Percentiles rank a stretch among this genome's conserved stretches.
Evolutionary conservation across 1,140 invertebrate species (phyloP).

Genomic region (Pemphigus obesinymphae): DNA sequence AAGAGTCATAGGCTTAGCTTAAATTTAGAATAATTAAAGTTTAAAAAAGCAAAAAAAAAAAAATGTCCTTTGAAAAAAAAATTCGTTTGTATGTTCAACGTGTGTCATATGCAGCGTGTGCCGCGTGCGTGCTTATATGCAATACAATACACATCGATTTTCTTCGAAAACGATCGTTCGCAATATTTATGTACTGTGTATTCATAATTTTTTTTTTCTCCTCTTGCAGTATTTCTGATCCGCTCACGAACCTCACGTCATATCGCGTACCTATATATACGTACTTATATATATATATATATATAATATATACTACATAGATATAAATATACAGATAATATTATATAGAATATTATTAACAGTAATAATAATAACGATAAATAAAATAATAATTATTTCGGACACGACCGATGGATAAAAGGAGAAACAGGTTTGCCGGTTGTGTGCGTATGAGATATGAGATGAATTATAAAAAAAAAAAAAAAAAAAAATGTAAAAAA

Average conservation of each 20-base stretch:
- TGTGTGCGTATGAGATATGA: not conserved
- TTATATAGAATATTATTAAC: not conserved
- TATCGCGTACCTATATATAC: not conserved
- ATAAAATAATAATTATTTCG: conserved; percentile 36
- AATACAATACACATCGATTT: not conserved
- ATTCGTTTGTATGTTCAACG: too few species aligned
- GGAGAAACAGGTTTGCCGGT: conserved; percentile 6
- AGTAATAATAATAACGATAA: conserved; percentile 2
- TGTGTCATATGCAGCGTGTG: too few species aligned
- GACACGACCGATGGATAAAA: not conserved
- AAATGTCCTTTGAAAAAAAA: too few species aligned
- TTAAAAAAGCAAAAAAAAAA: too few species aligned
- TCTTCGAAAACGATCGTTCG: not conserved
- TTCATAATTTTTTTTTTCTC: too few species aligned
- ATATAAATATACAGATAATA: too few species aligned
- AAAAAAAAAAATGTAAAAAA: not conserved
- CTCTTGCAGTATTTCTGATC: not conserved
- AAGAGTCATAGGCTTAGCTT: too few species aligned
- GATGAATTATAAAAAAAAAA: conserved; percentile 6
- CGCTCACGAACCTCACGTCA: not conserved
- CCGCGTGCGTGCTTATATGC: too few species aligned
- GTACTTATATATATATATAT: too few species aligned
- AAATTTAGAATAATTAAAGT: too few species aligned
- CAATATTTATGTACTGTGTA: not conserved
- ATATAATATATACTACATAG: too few species aligned